Conservation (phyloP, 2,888 invertebrate genomes). For the Morpho helenor region DNA sequence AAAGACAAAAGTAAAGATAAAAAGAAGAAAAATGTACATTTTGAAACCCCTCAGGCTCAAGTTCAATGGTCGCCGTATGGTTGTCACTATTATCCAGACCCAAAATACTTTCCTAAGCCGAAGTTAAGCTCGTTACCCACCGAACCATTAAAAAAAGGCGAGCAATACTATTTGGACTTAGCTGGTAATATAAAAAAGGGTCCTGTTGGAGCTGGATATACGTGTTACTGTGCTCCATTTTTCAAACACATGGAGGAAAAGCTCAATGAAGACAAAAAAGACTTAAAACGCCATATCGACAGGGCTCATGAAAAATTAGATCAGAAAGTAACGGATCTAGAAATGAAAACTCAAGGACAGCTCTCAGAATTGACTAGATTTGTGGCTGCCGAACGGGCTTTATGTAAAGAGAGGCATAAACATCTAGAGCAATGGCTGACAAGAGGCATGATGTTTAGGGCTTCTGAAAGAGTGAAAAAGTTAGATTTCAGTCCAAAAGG, state of each 20-base stretch:
- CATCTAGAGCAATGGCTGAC: constrained; percentile 85
- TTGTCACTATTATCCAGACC: constrained; percentile 93
- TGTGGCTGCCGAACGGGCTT: constrained; percentile 81
- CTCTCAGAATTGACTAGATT: constrained; percentile 84
- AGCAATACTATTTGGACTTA: constrained; percentile 96
- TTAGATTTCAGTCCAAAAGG: constrained; percentile 74
- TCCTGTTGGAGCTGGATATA: constrained; percentile 95
- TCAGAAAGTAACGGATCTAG: constrained; percentile 88
- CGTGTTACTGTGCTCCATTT: constrained; percentile 95
- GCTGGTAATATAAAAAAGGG: constrained; percentile 97
- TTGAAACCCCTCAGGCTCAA: constrained; percentile 57
- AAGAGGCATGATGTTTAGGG: constrained; percentile 80
- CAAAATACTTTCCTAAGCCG: constrained; percentile 90
- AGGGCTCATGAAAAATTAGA: constrained; percentile 89
- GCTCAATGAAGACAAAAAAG: constrained; percentile 88
- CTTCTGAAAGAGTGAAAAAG: constrained; percentile 70
- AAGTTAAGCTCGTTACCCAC: constrained; percentile 91
- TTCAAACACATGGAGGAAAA: constrained; percentile 93
- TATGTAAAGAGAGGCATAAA: constrained; percentile 81
- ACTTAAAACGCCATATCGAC: constrained; percentile 87
- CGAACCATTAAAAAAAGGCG: constrained; percentile 91
- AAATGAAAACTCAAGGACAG: constrained; percentile 85
- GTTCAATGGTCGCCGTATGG: constrained; percentile 93
- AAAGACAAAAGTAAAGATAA: constrained; percentile 67
- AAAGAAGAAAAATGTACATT: constrained; percentile 78